phyloP scores from a whole-genome alignment of 2,797 vertebrate species.

The Silurus aristotelis region DNA sequence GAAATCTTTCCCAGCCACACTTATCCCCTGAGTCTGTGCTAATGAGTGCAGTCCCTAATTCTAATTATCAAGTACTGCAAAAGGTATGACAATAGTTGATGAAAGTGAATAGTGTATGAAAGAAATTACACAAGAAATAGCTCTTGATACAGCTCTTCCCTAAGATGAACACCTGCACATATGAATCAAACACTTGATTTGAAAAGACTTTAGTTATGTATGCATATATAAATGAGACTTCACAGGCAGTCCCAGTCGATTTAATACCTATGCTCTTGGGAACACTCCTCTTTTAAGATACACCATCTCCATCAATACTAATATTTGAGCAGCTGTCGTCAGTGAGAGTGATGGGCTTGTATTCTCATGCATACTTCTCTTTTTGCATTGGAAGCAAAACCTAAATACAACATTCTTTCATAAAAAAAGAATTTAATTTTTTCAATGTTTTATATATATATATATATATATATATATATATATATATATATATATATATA shows the following conservation, averaged over 20 bases:
- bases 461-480: no score
- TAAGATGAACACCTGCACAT: constrained; percentile 20
- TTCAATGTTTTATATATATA: no score
- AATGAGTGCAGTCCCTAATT: constrained; percentile 50
- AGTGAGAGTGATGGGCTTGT: constrained; percentile 5
- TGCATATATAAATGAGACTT: constrained; percentile 48
- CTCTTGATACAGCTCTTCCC: background rate
- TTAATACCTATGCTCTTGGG: constrained; percentile 32
- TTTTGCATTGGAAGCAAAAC: background rate
- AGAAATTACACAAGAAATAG: constrained; percentile 19
- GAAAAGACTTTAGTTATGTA: constrained; percentile 24
- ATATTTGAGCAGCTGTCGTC: constrained; percentile 33
- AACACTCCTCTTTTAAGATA: constrained; percentile 40
- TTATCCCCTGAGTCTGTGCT: constrained; percentile 41
- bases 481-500: no score
- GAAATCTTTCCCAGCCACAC: constrained; percentile 34
- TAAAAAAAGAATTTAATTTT: no score
- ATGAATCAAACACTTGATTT: constrained; percentile 39
- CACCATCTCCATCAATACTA: constrained; percentile 14
- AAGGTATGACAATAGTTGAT: constrained; percentile 46
- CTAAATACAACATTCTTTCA: background rate
- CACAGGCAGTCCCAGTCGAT: constrained; percentile 29
- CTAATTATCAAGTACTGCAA: constrained; percentile 49
- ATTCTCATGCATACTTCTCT: constrained; percentile 6
- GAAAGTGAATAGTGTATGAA: constrained; percentile 20